phyloP scores from a whole-genome alignment of 2,113 vertebrate species.

The Rhegmatorhina hoffmannsi region DNA sequence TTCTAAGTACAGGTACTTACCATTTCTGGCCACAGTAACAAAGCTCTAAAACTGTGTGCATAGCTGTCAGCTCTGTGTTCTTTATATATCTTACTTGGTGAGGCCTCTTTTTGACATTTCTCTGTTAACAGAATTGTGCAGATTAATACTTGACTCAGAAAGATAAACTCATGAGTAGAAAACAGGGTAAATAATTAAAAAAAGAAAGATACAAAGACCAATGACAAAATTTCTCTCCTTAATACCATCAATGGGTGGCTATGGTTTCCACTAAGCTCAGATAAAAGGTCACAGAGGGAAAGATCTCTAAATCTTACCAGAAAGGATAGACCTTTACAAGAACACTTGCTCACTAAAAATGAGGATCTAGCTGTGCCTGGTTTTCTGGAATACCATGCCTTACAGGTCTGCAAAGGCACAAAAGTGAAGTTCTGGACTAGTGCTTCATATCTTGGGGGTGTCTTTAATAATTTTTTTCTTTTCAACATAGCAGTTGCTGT shows the following conservation, averaged over 20 bases:
- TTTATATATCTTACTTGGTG: background rate
- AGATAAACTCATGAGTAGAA: background rate
- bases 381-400: background rate
- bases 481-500: background rate
- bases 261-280: background rate
- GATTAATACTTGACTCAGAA: background rate
- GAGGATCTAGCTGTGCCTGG: background rate
- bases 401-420: background rate
- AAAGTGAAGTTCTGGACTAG: background rate
- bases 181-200: background rate
- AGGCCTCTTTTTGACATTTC: background rate
- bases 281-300: background rate
- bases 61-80: background rate
- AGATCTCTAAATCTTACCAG: background rate
- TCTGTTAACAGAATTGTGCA: background rate
- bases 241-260: background rate
- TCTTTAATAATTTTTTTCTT: background rate
- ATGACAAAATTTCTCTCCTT: background rate
- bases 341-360: background rate
- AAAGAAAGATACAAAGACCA: background rate
- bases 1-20: no score
- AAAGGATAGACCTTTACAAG: background rate
- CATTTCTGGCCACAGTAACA: no score
- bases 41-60: no score
- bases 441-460: background rate